Evolutionary conservation across 2,113 vertebrate genomes (phyloP), one percentile per base, ranked within the genome.

Genomic region (Budorcas taxicolor): DNA sequence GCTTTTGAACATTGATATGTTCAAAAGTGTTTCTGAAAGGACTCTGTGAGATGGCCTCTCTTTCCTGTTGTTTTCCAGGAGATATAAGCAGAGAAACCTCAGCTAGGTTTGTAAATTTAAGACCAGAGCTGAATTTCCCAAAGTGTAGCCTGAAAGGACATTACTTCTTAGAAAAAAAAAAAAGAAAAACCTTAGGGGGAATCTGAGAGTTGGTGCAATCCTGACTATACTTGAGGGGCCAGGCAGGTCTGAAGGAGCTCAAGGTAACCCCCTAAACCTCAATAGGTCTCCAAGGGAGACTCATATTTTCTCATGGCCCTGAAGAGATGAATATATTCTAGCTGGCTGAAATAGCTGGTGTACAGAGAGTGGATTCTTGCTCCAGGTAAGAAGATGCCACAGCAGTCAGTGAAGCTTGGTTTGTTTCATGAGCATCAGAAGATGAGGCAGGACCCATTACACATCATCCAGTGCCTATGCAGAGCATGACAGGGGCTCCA

Each of bases 401-500:
- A 53, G 19, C 3, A 31, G 45, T 12, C 55, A 55, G 50, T 13
- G 8, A 17, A 81, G 17, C 27, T 19, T 2, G 17, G 4, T 27
- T 55, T 31, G 3, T 27, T 50, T 25, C 10, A 43, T 19, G 19
- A 33, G 21, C 43, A 29, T 29, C 12, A 60, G 74, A 43, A 25
- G 7, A 7, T 45, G 29, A 58, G 40, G 21, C 14, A 21, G 8
- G 7, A n/a, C 19, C 3, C 0, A 0, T 31, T 45, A 6, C 33
- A 5, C 3, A 21, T 27, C 50, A 36, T 29, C 33, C 2, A 0
- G 6, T 14, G 1, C 45, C 43, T 50, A 1, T 29, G 12, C 2
- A 9, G 55, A 81, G 23, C 19, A 2, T 0, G 2, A 29, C 3
- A 4, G 29, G 43, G 31, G 11, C 31, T 31, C n/a, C 17, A 40